Base-by-base conservation (phyloP, 2,888 invertebrate genomes). In the Aphidoletes aphidimyza region DNA sequence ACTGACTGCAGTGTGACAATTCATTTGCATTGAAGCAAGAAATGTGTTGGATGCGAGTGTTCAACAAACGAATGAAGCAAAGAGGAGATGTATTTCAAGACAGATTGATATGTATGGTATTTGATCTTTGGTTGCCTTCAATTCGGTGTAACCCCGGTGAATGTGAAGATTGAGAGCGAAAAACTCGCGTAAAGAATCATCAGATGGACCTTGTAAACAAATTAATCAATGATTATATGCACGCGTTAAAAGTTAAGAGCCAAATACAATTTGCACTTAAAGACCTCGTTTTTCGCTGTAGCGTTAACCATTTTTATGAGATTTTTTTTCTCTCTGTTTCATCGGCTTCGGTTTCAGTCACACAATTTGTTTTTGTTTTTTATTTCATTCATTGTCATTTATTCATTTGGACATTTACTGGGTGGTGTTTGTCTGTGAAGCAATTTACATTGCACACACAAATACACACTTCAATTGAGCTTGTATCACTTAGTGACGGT, bases 71-170 rank as follows among this genome's bases (percentile, higher is more conserved):
- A 54, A 19, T 2, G 11, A 49, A 17, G 49, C 2, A 19, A n/a
- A 26, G 22, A 26, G 11, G 6, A 54, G 6, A 54, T 54, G 54
- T 26, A 49, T 54, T 22, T 22, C 54, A 54, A 54, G 54, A 54
- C 54, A 54, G 54, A 54, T 54, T 26, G 54, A 54, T 54, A 54
- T 54, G 54, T 54, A 54, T 26, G 54, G 54, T 54, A 54, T 54
- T 54, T 54, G 54, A 54, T 54, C 54, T 54, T 54, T 47, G n/a
- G n/a, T n/a, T n/a, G n/a, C n/a, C n/a, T n/a, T n/a, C n/a, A n/a
- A n/a, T n/a, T n/a, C n/a, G n/a, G n/a, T n/a, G n/a, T n/a, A n/a
- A n/a, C 22, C 54, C 22, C 11, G 54, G 54, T 54, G 11, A 3
- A 26, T 49, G 49, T 49, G 49, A 49, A n/a, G n/a, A n/a, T n/a